Conservation (phyloP, 2,888 invertebrate genomes). For the Drosophila cognata region DNA sequence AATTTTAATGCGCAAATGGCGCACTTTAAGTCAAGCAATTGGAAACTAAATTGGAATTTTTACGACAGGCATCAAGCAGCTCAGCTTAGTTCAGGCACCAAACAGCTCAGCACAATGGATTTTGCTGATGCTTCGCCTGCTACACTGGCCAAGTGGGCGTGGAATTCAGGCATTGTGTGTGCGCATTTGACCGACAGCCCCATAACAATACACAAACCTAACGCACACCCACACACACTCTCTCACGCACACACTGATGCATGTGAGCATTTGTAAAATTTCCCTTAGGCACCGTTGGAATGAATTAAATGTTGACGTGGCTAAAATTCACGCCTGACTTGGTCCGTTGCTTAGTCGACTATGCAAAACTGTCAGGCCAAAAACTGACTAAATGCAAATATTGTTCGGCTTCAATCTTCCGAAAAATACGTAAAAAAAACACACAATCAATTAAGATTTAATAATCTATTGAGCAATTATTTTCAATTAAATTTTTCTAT, state of each 20-base stretch:
- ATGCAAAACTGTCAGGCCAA: constrained; percentile 55
- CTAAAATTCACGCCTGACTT: constrained; percentile 75
- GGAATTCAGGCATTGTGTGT: constrained; percentile 61
- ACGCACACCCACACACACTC: constrained; percentile 11
- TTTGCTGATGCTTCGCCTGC: constrained; percentile 17
- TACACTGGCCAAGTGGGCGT: constrained; percentile 35
- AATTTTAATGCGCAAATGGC: constrained; percentile 71
- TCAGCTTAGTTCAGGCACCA: constrained; percentile 14
- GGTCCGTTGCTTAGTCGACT: constrained; percentile 54
- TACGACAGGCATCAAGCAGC: constrained; percentile 74
- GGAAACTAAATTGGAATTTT: constrained; percentile 80
- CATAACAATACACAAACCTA: constrained; percentile 27
- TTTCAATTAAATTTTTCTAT: constrained; percentile 20
- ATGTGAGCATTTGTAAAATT: constrained; percentile 71
- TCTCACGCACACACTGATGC: constrained; percentile 41
- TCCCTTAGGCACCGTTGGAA: constrained; percentile 70
- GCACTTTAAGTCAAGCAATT: constrained; percentile 81
- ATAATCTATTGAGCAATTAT: constrained; percentile 20
- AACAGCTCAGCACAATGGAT: constrained; percentile 50
- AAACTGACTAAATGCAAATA: constrained; percentile 39
- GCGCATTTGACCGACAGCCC: constrained; percentile 75
- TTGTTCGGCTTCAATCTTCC: constrained; percentile 37
- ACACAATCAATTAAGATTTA: not conserved
- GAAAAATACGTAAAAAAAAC: constrained; percentile 22
- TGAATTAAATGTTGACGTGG: constrained; percentile 67